Evolutionary conservation across 2,888 invertebrate genomes (phyloP).

Genomic region (Leucophora obtusa): DNA sequence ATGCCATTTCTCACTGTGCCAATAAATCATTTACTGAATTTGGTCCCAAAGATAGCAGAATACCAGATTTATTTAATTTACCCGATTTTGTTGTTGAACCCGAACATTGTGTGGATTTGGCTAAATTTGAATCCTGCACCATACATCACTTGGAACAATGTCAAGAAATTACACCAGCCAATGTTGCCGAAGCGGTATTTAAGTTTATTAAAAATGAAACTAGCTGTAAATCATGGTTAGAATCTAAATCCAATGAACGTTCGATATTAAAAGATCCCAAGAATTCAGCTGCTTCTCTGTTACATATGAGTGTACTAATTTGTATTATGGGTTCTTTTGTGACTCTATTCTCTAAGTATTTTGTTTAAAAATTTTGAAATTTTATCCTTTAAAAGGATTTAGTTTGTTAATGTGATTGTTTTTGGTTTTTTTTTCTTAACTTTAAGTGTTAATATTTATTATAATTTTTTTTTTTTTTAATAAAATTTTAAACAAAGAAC

Average conservation of each 20-base stretch:
- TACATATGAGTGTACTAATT: not conserved
- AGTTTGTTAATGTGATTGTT: not conserved
- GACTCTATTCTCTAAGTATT: not conserved
- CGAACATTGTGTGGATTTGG: slow-evolving; percentile 76
- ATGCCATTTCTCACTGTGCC: slow-evolving; percentile 82
- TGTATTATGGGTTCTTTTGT: not conserved
- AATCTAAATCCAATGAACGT: slow-evolving; percentile 68
- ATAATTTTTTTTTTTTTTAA: slow-evolving; percentile 2
- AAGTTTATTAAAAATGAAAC: slow-evolving; percentile 84
- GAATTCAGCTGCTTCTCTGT: slow-evolving; percentile 54
- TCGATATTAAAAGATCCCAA: slow-evolving; percentile 68
- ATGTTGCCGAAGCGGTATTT: slow-evolving; percentile 88
- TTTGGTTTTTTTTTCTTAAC: not conserved
- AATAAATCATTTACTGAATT: slow-evolving; percentile 82
- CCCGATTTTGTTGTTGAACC: slow-evolving; percentile 83
- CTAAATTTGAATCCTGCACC: slow-evolving; percentile 75
- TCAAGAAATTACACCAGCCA: slow-evolving; percentile 86
- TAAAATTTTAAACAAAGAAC: not conserved
- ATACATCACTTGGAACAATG: slow-evolving; percentile 81
- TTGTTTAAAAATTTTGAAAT: not conserved
- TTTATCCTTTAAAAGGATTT: not conserved
- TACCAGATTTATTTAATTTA: slow-evolving; percentile 75
- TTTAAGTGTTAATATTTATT: slow-evolving; percentile 29
- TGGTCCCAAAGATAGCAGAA: slow-evolving; percentile 77
- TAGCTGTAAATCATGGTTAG: slow-evolving; percentile 80